A percentile compares a stretch with the other conserved stretches of the same genome.
Evolutionary conservation across 2,888 invertebrate genomes (phyloP).

Genomic region (Scaptodrosophila latifasciaeformis): DNA sequence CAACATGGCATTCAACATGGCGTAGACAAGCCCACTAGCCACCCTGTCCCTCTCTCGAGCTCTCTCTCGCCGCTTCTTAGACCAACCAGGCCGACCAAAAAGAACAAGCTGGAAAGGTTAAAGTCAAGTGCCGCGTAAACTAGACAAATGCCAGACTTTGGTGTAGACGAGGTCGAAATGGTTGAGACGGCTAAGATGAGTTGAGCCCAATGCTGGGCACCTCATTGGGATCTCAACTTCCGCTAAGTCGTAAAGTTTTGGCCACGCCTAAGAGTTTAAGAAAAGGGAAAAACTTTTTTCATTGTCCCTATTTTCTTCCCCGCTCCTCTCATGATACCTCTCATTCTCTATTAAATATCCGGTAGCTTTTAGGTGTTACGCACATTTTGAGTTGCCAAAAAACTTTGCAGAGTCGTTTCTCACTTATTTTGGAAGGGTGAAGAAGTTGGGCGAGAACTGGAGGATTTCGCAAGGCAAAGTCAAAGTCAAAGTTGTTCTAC

Average conservation of each 20-base stretch:
- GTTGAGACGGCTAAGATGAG: too few relatives aligned
- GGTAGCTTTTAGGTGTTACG: conserved; percentile 25
- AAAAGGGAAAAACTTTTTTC: conserved; percentile 29
- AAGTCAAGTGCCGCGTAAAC: conserved; percentile 37
- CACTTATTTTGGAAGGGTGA: background rate
- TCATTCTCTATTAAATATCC: too few relatives aligned
- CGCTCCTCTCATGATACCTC: too few relatives aligned
- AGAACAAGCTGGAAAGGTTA: conserved; percentile 42
- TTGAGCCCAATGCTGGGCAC: too few relatives aligned
- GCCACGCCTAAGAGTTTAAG: conserved; percentile 45
- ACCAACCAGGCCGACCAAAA: background rate
- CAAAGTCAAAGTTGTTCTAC: conserved; percentile 28
- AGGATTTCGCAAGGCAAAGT: conserved; percentile 7
- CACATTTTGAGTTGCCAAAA: conserved; percentile 20
- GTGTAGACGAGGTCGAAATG: conserved; percentile 1
- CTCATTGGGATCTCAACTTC: conserved; percentile 20
- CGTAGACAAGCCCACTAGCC: conserved; percentile 6
- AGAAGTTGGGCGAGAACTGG: background rate
- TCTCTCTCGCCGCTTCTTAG: too few relatives aligned
- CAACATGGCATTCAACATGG: conserved; percentile 31
- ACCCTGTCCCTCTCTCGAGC: too few relatives aligned
- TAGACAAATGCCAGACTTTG: conserved; percentile 25
- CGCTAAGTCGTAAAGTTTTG: conserved; percentile 47
- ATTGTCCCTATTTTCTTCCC: conserved; percentile 18
- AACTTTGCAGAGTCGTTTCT: conserved; percentile 14